These are phyloP conservation scores for Podarcis raffonei DNA, from an alignment of 2,113 vertebrate genomes.

Conservation along the genomic window DNA sequence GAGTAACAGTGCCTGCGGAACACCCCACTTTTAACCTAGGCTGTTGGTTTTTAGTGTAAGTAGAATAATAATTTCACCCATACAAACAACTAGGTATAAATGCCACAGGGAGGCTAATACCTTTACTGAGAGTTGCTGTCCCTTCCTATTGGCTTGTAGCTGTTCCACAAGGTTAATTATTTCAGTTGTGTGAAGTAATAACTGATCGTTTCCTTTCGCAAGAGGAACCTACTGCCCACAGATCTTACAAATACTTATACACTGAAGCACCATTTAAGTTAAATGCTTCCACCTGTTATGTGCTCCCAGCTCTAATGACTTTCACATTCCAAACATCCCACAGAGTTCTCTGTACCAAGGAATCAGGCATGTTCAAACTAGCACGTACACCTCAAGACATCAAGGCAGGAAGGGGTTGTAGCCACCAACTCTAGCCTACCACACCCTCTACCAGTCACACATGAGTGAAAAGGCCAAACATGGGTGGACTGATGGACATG, in stretches of 20 bases:
- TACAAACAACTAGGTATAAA: background rate
- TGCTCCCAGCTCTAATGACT: too few species aligned
- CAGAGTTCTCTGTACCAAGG: too few species aligned
- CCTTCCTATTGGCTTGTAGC: background rate
- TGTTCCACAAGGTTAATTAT: slow-evolving; percentile 2
- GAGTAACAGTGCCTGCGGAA: background rate
- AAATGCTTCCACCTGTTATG: background rate
- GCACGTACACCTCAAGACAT: too few species aligned
- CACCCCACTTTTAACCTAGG: background rate
- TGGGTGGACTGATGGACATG: too few species aligned
- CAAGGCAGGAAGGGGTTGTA: background rate
- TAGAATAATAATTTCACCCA: background rate
- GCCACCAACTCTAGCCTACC: too few species aligned
- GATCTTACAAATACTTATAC: background rate
- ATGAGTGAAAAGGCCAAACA: background rate
- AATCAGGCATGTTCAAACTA: background rate
- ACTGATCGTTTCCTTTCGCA: background rate
- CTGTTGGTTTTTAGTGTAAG: background rate
- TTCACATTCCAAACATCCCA: too few species aligned
- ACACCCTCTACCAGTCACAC: background rate
- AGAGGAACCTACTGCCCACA: background rate
- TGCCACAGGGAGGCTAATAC: background rate
- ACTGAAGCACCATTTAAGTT: too few species aligned
- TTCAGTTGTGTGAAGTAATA: background rate
- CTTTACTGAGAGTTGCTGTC: background rate